These are phyloP conservation scores for Apostichopus leukothele DNA, from an alignment of 53 echinoderm and acorn worm species.

Conservation along the genomic window DNA sequence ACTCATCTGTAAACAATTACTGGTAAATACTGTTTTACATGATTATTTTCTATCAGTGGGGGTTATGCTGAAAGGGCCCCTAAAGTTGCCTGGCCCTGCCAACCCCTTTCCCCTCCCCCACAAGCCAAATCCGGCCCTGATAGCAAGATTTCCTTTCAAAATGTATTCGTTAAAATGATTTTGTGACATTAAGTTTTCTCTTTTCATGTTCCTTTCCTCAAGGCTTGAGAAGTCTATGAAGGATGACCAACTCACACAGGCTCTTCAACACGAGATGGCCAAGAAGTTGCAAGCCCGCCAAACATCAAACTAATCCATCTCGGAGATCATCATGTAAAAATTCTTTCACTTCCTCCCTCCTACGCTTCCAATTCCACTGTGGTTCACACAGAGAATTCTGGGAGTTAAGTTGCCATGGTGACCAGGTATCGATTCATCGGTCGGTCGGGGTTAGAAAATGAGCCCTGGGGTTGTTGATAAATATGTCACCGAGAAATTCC, in stretches of 20 bases:
- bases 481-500: background rate
- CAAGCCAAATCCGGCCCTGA: too few relatives aligned
- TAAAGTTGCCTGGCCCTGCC: too few relatives aligned
- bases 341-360: constrained; percentile 8
- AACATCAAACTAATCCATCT: constrained; percentile 11
- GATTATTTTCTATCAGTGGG: too few relatives aligned
- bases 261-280: constrained; percentile 13
- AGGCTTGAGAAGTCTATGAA: constrained; percentile 34
- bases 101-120: too few relatives aligned
- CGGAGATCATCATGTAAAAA: background rate
- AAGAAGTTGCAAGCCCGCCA: constrained; percentile 28
- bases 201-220: background rate
- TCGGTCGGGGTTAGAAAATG: background rate
- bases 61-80: too few relatives aligned
- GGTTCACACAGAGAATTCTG: constrained; percentile 6
- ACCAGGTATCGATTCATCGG: background rate
- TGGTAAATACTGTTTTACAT: too few relatives aligned
- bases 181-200: background rate
- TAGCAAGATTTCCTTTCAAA: too few relatives aligned
- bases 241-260: constrained; percentile 10
- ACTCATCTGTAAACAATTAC: too few relatives aligned
- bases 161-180: too few relatives aligned
- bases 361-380: constrained; percentile 17
- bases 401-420: constrained; percentile 4
- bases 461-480: background rate